Conservation (phyloP, 2,113 vertebrate species). For the Aegotheles bennettii region DNA sequence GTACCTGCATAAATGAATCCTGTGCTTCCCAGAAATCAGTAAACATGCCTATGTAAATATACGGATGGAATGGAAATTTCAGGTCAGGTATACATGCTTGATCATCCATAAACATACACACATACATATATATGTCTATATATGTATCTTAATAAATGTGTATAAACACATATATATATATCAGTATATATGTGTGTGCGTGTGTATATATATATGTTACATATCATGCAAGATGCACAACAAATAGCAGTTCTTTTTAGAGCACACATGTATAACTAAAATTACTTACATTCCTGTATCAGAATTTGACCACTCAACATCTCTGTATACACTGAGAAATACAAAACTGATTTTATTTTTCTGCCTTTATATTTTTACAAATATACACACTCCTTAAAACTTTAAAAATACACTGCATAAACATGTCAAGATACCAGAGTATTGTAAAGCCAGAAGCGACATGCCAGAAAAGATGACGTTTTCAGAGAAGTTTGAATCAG, state of each 20-base stretch:
- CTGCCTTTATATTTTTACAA: not conserved
- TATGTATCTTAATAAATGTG: not conserved
- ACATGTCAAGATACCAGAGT: not conserved
- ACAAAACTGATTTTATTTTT: not conserved
- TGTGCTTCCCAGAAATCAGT: not conserved
- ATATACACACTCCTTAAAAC: not conserved
- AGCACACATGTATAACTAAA: not conserved
- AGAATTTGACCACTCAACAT: not conserved
- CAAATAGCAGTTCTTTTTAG: not conserved
- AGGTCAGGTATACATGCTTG: not conserved
- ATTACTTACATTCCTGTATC: not conserved
- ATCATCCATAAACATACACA: not conserved
- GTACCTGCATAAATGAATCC: not conserved
- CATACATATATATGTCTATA: fast-evolving
- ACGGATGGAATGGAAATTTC: not conserved
- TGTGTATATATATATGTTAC: too few relatives aligned
- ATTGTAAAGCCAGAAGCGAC: not conserved
- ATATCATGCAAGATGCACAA: not conserved
- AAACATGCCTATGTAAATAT: not conserved
- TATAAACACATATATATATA: not conserved
- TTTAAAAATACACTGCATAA: not conserved
- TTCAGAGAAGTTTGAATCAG: not conserved
- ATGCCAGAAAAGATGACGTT: not conserved
- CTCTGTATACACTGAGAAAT: not conserved
- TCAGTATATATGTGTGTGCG: not conserved